These are phyloP conservation scores for Myxocyprinus asiaticus DNA, from an alignment of 2,113 vertebrate species.

Conservation along the genomic window DNA sequence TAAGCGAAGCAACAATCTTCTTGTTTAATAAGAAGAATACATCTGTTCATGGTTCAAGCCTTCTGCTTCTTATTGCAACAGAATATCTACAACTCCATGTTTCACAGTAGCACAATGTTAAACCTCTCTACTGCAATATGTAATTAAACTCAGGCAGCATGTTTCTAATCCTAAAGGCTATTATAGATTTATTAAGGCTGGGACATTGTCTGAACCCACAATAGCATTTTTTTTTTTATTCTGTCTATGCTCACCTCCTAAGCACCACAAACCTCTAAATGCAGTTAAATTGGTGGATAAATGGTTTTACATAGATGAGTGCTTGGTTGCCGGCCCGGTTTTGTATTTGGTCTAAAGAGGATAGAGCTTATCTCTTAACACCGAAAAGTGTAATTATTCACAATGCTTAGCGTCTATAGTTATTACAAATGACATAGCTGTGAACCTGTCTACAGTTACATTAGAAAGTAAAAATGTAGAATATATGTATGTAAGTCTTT, in stretches of 20 bases:
- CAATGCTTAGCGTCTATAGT: conserved; percentile 21
- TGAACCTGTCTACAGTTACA: conserved; percentile 67
- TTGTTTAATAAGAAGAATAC: conserved; percentile 43
- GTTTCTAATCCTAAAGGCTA: conserved; percentile 81
- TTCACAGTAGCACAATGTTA: conserved; percentile 53
- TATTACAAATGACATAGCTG: conserved; percentile 69
- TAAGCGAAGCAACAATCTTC: conserved; percentile 41
- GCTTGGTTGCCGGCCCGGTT: conserved; percentile 62
- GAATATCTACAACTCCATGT: conserved; percentile 37
- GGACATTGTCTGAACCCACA: conserved; percentile 72
- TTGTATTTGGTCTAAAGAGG: conserved; percentile 60
- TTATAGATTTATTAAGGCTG: conserved; percentile 72
- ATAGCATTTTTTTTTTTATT: conserved; percentile 43
- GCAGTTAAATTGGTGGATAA: conserved; percentile 78
- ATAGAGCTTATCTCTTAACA: conserved; percentile 60
- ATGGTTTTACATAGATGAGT: conserved; percentile 71
- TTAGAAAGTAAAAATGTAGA: conserved; percentile 54
- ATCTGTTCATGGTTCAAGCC: conserved; percentile 43
- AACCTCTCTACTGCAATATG: conserved; percentile 72
- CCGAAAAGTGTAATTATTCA: conserved; percentile 69
- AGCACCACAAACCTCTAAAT: conserved; percentile 56
- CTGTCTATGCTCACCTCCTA: conserved; percentile 36
- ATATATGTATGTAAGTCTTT: conserved; percentile 22
- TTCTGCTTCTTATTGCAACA: conserved; percentile 33
- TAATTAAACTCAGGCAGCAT: conserved; percentile 79